phyloP scores from a whole-genome alignment of 2,113 vertebrate genomes.

The Lanius collurio region DNA sequence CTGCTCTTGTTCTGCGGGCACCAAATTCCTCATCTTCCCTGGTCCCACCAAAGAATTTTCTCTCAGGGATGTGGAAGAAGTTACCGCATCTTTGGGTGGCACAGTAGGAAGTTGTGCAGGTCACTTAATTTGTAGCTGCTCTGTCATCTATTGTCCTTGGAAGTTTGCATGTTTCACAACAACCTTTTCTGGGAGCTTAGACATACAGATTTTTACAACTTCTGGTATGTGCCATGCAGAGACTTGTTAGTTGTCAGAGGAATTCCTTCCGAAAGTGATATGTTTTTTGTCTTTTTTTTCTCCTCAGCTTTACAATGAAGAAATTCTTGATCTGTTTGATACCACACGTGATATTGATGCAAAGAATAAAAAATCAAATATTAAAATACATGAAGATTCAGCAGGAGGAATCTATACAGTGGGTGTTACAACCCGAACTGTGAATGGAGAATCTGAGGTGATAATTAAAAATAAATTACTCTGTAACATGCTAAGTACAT shows the following conservation, averaged over 20 bases:
- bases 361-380: constrained; percentile 90
- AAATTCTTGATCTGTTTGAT: constrained; percentile 95
- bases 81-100: neutral
- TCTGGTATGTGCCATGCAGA: neutral
- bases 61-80: neutral
- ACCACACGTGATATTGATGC: constrained; percentile 89
- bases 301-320: constrained; percentile 94
- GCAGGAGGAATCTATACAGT: constrained; percentile 96
- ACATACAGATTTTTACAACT: neutral
- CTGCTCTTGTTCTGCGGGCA: neutral
- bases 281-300: neutral
- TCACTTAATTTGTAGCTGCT: neutral
- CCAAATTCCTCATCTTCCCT: neutral
- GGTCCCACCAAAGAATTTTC: neutral
- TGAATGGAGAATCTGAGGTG: constrained; percentile 92
- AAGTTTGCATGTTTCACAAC: neutral
- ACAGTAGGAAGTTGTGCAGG: neutral
- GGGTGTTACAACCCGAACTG: constrained; percentile 92
- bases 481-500: neutral
- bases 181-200: neutral
- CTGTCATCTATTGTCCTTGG: neutral
- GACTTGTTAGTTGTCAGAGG: neutral
- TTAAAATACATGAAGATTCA: constrained; percentile 96
- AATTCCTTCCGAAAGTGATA: neutral
- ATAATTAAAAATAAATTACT: neutral